phyloP scores from a whole-genome alignment of 1,140 invertebrate species.

The Drosophila tsacasi region DNA sequence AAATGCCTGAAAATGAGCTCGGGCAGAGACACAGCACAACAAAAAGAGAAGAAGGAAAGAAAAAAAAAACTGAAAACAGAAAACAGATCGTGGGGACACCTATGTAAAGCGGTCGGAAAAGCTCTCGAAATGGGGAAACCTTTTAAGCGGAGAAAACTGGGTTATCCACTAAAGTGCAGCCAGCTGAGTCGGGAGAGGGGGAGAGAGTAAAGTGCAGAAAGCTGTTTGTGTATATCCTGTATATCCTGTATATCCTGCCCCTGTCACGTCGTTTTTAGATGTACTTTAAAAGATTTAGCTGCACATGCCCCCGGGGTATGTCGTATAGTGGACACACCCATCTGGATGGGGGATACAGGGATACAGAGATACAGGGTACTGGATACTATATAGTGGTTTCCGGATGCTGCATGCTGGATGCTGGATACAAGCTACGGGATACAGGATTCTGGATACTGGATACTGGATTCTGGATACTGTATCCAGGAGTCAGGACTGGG shows the following conservation, averaged over 20 bases:
- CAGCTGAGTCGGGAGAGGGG: slow-evolving; percentile 39
- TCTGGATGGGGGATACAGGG: background rate
- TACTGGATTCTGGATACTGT: background rate
- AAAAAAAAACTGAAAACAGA: background rate
- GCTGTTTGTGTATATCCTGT: slow-evolving; percentile 58
- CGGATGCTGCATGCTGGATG: background rate
- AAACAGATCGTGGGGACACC: slow-evolving; percentile 48
- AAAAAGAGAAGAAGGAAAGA: background rate
- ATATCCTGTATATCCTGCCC: slow-evolving; percentile 1
- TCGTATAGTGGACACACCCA: slow-evolving; percentile 64
- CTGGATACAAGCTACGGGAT: too few species aligned
- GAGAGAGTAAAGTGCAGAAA: slow-evolving; percentile 63
- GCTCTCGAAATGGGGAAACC: slow-evolving; percentile 32
- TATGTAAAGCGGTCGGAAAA: slow-evolving; percentile 35
- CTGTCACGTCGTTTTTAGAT: slow-evolving; percentile 67
- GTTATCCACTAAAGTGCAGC: slow-evolving; percentile 76
- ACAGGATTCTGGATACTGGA: too few species aligned
- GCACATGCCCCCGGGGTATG: slow-evolving; percentile 47
- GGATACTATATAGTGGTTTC: background rate
- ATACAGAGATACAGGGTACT: background rate
- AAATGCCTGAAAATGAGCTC: slow-evolving; percentile 62
- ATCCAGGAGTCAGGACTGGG: background rate
- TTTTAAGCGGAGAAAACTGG: slow-evolving; percentile 69
- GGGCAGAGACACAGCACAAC: slow-evolving; percentile 5
- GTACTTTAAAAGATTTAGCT: slow-evolving; percentile 80